phyloP scores from a whole-genome alignment of 2,113 vertebrate genomes.

The Alligator mississippiensis region DNA sequence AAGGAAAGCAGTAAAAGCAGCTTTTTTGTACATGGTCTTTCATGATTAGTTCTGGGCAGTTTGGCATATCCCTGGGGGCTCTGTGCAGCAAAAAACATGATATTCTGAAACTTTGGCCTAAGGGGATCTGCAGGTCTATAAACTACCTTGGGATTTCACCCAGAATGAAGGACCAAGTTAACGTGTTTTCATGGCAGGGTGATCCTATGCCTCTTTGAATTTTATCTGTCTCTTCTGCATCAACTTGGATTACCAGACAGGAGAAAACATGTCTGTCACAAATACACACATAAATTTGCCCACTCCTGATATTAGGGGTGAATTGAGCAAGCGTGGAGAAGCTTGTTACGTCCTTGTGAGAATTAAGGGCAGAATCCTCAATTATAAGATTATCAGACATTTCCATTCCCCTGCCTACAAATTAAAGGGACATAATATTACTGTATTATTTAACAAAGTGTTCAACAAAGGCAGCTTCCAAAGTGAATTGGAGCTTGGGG shows the following conservation, averaged over 20 bases:
- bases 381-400: not conserved
- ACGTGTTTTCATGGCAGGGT: not conserved
- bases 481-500: not conserved
- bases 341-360: not conserved
- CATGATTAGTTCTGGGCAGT: not conserved
- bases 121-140: not conserved
- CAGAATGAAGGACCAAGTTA: not conserved
- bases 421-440: not conserved
- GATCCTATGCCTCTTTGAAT: not conserved
- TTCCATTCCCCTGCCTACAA: not conserved
- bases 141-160: not conserved
- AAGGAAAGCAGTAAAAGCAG: not conserved
- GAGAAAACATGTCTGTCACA: not conserved
- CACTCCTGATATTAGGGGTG: not conserved
- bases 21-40: constrained; percentile 28
- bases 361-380: not conserved
- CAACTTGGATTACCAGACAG: not conserved
- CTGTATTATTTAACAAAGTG: not conserved
- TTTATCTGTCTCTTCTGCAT: not conserved
- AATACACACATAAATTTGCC: not conserved
- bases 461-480: not conserved
- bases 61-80: constrained; percentile 14
- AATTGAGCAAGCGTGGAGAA: rapidly evolving
- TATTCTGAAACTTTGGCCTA: not conserved
- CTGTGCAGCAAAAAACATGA: constrained; percentile 23